These are phyloP conservation scores for Lithophane leautieri DNA, from an alignment of 2,888 invertebrate genomes.

Conservation along the genomic window DNA sequence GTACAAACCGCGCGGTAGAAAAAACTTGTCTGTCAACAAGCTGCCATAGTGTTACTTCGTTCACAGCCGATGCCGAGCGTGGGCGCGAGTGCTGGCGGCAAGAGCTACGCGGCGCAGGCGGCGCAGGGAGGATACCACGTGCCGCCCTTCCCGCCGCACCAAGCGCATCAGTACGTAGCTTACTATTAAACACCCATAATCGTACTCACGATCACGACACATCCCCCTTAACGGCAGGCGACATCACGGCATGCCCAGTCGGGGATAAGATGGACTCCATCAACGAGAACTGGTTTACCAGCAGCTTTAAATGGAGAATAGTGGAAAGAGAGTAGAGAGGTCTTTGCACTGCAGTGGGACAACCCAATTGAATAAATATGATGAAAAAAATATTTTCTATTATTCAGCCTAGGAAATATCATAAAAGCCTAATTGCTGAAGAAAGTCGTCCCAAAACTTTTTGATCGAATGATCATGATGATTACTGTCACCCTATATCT, in stretches of 20 bases:
- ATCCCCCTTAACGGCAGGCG: background rate
- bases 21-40: too few relatives aligned
- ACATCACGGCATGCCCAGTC: background rate
- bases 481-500: too few relatives aligned
- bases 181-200: background rate
- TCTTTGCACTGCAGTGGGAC: background rate
- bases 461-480: too few relatives aligned
- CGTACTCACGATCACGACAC: background rate
- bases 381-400: background rate
- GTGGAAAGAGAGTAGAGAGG: background rate
- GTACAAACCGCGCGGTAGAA: too few relatives aligned
- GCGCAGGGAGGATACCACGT: constrained; percentile 82
- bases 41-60: background rate
- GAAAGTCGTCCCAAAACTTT: too few relatives aligned
- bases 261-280: background rate
- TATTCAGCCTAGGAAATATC: background rate
- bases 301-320: background rate
- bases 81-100: constrained; percentile 70
- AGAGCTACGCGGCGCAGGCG: constrained; percentile 87
- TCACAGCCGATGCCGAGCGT: constrained; percentile 54
- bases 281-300: background rate
- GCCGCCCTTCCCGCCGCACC: constrained; percentile 83
- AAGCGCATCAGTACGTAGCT: constrained; percentile 68
- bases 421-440: background rate
- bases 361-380: background rate